phyloP scores from a whole-genome alignment of 2,888 invertebrate genomes.

The Tetragonisca angustula region DNA sequence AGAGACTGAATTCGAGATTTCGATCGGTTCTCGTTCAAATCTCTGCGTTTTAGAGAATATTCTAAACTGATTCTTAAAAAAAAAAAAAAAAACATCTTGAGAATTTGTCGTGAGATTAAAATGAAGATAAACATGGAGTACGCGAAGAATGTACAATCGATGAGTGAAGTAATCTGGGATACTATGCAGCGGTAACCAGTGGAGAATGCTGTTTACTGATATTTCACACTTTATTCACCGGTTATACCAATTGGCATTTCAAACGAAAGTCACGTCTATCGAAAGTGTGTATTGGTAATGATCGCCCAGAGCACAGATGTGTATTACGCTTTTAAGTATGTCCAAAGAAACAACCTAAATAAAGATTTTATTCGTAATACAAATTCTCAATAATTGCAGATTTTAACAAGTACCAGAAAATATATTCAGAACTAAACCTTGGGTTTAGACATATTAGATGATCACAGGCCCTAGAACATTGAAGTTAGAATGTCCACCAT shows the following conservation, averaged over 20 bases:
- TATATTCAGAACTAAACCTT: neutral
- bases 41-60: neutral
- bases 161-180: too few relatives aligned
- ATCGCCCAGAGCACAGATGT: neutral
- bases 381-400: neutral
- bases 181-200: too few relatives aligned
- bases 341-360: neutral
- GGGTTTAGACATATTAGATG: neutral
- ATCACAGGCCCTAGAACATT: neutral
- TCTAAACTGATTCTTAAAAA: neutral
- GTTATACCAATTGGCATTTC: too few relatives aligned
- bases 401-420: neutral
- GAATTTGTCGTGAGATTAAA: neutral
- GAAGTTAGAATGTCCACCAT: neutral
- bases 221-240: too few relatives aligned
- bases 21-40: constrained; percentile 32
- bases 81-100: too few relatives aligned
- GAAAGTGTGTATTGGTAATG: neutral
- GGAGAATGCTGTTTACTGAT: too few relatives aligned
- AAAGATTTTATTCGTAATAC: neutral
- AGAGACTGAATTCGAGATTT: constrained; percentile 68
- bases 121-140: too few relatives aligned
- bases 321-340: neutral
- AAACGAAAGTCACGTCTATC: neutral
- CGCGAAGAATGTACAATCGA: too few relatives aligned